Base-by-base conservation (phyloP, 2,113 vertebrate species). In the Taurulus bubalis region DNA sequence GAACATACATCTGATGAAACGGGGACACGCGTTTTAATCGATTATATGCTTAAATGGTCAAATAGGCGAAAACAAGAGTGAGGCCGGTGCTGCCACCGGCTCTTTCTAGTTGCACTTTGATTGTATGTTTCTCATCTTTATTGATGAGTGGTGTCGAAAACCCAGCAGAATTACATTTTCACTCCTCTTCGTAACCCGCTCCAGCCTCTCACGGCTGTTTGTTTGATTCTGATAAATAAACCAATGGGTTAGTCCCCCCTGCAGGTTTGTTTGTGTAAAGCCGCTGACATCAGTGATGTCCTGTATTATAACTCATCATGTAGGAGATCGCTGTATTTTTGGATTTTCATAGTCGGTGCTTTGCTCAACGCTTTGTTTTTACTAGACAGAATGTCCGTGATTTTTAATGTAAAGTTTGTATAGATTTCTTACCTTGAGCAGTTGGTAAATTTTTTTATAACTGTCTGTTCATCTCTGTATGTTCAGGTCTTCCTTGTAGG, bases 241-340 rank as follows among this genome's bases (percentile, higher is more conserved):
- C 96, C 96, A 91, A 87, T 84, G 95, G 92, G 80, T 45, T 20
- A 3, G 24, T 20, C 28, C 79, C 75, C 53, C 51, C 20, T n/a
- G 65, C 91, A 92, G 97, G 96, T 97, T 98, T 96, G 96, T 97
- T 83, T 97, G 94, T 97, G 95, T 96, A 96, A 95, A 96, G 96
- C 96, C 96, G 95, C 96, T 97, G 97, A 96, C 97, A 97, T 98
- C 98, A 98, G 96, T 98, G 97, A 98, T 98, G 98, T 99, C 97
- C 94, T 96, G 96, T 95, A 96, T 94, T 95, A 95, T 96, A 95
- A 91, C 71, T 87, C 94, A 93, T 85, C 92, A 87, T 94, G 96
- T 88, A 94, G 96, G 96, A 96, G 89, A 90, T 79, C 92, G 96
- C 95, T 96, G 96, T 96, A 97, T 97, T 97, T 97, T 97, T 96